Conservation (phyloP, 2,888 invertebrate genomes). For the Chalcosyrphus nemorum region DNA sequence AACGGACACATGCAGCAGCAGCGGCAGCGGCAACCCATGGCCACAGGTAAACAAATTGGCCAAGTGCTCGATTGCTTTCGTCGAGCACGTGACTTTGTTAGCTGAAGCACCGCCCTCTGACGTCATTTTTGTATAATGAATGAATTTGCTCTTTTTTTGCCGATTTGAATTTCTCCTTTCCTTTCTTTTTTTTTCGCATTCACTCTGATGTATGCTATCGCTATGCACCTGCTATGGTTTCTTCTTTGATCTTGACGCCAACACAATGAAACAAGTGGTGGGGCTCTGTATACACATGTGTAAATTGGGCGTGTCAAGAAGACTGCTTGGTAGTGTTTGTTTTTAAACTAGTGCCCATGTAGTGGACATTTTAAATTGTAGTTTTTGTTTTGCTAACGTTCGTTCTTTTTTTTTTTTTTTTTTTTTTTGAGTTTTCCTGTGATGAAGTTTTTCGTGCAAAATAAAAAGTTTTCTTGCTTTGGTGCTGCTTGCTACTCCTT, state of each 20-base stretch:
- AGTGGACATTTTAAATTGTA: slow-evolving; percentile 57
- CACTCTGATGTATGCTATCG: slow-evolving; percentile 62
- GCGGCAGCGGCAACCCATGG: slow-evolving; percentile 35
- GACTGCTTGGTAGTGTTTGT: slow-evolving; percentile 54
- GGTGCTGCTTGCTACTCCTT: no score
- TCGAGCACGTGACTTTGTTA: slow-evolving; percentile 63
- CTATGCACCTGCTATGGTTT: slow-evolving; percentile 71
- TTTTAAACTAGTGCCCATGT: slow-evolving; percentile 42
- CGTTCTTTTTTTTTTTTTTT: slow-evolving; percentile 30
- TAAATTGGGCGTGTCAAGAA: slow-evolving; percentile 66
- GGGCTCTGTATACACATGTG: slow-evolving; percentile 45
- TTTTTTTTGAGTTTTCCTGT: slow-evolving; percentile 20
- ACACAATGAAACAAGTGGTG: slow-evolving; percentile 58
- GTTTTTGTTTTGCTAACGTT: slow-evolving; percentile 51
- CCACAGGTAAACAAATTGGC: slow-evolving; percentile 70
- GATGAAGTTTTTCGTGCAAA: not conserved
- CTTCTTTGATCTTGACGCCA: slow-evolving; percentile 72
- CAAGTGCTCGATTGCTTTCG: slow-evolving; percentile 41
- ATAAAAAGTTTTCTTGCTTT: slow-evolving; percentile 15
- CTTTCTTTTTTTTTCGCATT: slow-evolving; percentile 39
- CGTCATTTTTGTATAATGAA: slow-evolving; percentile 66
- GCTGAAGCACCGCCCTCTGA: slow-evolving; percentile 72
- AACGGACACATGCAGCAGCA: slow-evolving; percentile 51
- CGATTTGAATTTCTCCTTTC: slow-evolving; percentile 53
- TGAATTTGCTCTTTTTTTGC: slow-evolving; percentile 68